Conservation (phyloP, 2,797 vertebrate genomes). For the Streptopelia turtur region DNA sequence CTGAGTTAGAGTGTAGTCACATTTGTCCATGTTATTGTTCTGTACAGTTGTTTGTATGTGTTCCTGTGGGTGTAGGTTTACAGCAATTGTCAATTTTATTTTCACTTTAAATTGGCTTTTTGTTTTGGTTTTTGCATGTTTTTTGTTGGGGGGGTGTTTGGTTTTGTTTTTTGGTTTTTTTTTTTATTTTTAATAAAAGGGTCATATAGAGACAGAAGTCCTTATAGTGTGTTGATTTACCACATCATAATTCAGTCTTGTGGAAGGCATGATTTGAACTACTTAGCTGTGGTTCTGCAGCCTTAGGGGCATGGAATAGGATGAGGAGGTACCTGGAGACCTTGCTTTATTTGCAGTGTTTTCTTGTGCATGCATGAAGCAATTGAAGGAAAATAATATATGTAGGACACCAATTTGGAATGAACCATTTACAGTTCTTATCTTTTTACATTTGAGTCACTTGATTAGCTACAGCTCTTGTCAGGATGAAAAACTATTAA, state of each 20-base stretch:
- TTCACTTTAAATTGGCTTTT: neutral
- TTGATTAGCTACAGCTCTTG: neutral
- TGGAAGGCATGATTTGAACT: neutral
- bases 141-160: neutral
- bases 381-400: neutral
- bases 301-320: neutral
- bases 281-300: neutral
- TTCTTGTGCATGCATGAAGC: neutral
- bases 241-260: neutral
- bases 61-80: neutral
- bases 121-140: neutral
- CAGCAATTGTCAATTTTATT: neutral
- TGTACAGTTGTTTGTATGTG: neutral
- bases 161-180: neutral
- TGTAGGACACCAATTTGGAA: neutral
- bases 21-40: neutral
- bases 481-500: neutral
- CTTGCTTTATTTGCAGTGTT: neutral
- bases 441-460: neutral
- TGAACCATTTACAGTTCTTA: neutral
- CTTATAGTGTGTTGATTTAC: neutral
- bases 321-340: neutral
- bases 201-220: neutral
- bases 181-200: neutral
- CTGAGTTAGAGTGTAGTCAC: neutral